Conservation (phyloP, 2,888 invertebrate genomes). For the Branchipolynoe longqiensis region DNA sequence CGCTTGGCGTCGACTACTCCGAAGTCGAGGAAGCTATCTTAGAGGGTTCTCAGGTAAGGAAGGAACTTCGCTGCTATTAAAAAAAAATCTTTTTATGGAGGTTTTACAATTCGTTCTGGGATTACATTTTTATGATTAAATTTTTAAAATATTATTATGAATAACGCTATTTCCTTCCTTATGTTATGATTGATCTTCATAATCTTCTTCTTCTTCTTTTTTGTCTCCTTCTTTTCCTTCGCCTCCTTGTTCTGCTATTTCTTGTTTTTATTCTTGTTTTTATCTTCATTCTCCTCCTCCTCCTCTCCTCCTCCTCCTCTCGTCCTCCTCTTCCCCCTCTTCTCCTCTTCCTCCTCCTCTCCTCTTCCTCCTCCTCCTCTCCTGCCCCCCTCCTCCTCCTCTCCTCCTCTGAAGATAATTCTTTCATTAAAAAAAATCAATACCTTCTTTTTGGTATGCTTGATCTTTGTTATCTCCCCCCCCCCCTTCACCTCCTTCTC, state of each 20-base stretch:
- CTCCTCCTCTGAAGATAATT: background rate
- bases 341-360: background rate
- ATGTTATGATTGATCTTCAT: no score
- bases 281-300: background rate
- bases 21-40: constrained; percentile 81
- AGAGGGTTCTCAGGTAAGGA: constrained; percentile 80
- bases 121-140: no score
- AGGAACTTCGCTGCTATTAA: background rate
- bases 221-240: no score
- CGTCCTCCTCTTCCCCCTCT: background rate
- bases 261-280: no score
- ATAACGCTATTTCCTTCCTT: background rate
- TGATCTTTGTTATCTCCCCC: no score
- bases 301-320: background rate
- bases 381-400: background rate
- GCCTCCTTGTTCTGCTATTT: no score
- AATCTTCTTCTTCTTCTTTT: no score
- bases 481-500: no score
- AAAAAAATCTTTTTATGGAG: background rate
- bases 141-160: background rate
- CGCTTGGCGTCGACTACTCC: constrained; percentile 78
- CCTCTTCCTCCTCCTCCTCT: background rate
- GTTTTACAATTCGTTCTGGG: background rate
- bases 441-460: no score
- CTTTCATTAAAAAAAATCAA: no score